Percentiles rank a stretch among this genome's conserved stretches.
Conservation (phyloP, 2,113 vertebrate genomes). For the Lonchura striata region DNA sequence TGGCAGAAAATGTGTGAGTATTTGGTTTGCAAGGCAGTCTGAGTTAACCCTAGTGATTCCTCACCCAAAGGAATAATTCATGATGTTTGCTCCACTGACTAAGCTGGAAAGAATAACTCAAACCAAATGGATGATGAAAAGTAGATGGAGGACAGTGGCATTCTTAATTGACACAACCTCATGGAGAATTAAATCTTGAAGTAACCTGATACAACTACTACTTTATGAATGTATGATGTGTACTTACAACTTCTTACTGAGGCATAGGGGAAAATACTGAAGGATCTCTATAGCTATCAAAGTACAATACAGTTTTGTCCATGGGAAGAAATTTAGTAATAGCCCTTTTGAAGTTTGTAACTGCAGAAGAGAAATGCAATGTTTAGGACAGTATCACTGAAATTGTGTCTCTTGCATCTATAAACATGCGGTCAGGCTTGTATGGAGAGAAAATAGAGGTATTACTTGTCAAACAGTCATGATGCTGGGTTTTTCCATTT, state of each 20-base stretch:
- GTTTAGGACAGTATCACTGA: not conserved
- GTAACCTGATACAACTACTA: not conserved
- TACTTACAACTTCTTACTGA: not conserved
- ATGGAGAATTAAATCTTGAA: not conserved
- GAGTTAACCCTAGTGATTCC: not conserved
- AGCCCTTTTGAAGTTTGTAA: not conserved
- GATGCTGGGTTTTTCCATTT: not conserved
- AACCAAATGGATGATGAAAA: not conserved
- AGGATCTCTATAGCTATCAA: not conserved
- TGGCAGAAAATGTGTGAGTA: constrained; percentile 19
- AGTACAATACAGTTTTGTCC: not conserved
- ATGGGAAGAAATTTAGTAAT: not conserved
- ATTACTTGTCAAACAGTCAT: not conserved
- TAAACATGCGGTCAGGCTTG: not conserved
- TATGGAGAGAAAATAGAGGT: not conserved
- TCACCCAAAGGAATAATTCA: not conserved
- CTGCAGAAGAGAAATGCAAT: not conserved
- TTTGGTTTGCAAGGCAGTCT: constrained; percentile 13
- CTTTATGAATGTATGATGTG: not conserved
- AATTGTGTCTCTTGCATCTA: not conserved
- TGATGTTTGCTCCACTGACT: not conserved
- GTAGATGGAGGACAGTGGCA: not conserved
- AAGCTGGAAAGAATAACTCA: not conserved
- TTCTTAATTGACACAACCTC: not conserved
- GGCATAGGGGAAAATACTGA: not conserved